Percentiles rank a stretch among this genome's conserved stretches.
phyloP scores from a whole-genome alignment of 2,113 vertebrate species.

The Lophius piscatorius region DNA sequence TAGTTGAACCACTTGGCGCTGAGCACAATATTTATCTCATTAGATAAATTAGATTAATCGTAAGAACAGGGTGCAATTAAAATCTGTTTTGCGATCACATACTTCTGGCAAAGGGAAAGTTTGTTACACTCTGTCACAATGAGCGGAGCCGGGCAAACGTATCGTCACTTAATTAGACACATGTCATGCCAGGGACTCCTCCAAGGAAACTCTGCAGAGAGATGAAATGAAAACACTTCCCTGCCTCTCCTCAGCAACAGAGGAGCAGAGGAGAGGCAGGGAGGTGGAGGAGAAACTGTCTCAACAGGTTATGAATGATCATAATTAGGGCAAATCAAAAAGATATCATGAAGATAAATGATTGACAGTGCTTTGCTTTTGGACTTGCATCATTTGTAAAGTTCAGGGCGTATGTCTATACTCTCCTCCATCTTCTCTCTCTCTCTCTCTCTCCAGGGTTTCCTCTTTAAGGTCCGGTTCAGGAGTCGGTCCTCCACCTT shows the following conservation, averaged over 20 bases:
- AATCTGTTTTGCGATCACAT: conserved; percentile 25
- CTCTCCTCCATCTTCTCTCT: conserved; percentile 38
- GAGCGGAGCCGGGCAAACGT: conserved; percentile 36
- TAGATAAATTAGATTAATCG: conserved; percentile 13
- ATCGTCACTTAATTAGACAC: conserved; percentile 48
- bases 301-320: conserved; percentile 13
- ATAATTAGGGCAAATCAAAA: conserved; percentile 15
- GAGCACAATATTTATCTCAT: background rate
- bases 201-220: conserved; percentile 32
- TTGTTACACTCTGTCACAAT: conserved; percentile 39
- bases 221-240: conserved; percentile 15
- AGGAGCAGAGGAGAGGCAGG: conserved; percentile 10
- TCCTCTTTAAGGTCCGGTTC: accelerated
- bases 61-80: conserved; percentile 41
- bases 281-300: background rate
- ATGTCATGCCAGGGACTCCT: conserved; percentile 40
- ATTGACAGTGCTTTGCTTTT: background rate
- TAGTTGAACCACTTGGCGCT: background rate
- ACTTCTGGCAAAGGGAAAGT: conserved; percentile 18
- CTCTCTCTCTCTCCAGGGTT: conserved; percentile 11
- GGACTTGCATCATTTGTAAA: too few species aligned
- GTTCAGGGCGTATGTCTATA: conserved; percentile 58
- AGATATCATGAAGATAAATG: conserved; percentile 8
- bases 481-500: accelerated
- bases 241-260: background rate